Percentiles rank a stretch among this genome's conserved stretches.
Conservation (phyloP, 1,140 invertebrate species). For the Pseudomyrmex cubaensis region DNA sequence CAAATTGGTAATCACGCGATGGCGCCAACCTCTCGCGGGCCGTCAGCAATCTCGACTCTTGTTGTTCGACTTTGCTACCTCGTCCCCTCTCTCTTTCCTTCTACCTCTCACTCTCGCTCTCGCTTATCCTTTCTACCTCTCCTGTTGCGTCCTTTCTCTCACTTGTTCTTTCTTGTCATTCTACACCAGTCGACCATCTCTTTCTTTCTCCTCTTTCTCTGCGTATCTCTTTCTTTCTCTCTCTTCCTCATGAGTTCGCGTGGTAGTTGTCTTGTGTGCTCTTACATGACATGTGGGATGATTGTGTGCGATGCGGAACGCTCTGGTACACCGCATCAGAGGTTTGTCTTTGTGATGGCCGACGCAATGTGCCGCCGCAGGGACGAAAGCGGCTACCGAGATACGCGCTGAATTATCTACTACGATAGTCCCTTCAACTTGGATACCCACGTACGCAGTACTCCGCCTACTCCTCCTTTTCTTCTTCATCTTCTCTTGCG, state of each 20-base stretch:
- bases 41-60: conserved; percentile 84
- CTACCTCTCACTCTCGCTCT: conserved; percentile 33
- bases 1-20: conserved; percentile 86
- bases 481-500: conserved; percentile 59
- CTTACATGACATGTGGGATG: conserved; percentile 77
- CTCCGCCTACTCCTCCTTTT: conserved; percentile 70
- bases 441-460: conserved; percentile 74
- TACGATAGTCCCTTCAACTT: conserved; percentile 80
- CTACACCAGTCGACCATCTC: conserved; percentile 16
- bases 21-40: conserved; percentile 84
- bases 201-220: neutral
- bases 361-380: conserved; percentile 77
- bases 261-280: conserved; percentile 32
- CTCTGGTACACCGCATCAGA: conserved; percentile 79
- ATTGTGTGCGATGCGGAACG: conserved; percentile 81
- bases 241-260: conserved; percentile 19
- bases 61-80: conserved; percentile 75
- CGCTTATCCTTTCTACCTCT: conserved; percentile 32
- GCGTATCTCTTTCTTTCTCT: neutral
- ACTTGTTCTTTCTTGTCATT: conserved; percentile 47
- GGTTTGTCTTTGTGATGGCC: conserved; percentile 85
- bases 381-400: conserved; percentile 82
- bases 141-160: conserved; percentile 27
- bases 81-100: conserved; percentile 61
- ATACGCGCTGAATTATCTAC: conserved; percentile 85